Percentiles rank a stretch among this genome's conserved stretches.
phyloP scores from a whole-genome alignment of 2,797 vertebrate genomes.

The Hypotaenidia philippensis region DNA sequence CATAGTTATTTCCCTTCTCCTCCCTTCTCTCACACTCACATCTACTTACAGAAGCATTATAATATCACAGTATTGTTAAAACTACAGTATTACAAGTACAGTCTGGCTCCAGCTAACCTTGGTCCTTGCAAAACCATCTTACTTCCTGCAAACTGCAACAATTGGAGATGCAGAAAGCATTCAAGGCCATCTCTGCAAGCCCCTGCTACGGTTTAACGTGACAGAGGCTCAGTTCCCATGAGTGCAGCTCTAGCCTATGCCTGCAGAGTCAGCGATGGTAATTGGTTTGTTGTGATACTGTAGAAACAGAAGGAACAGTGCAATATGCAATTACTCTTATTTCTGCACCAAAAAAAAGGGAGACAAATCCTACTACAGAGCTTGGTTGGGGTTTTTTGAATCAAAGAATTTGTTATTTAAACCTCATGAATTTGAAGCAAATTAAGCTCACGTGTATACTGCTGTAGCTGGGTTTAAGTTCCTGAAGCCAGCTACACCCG shows the following conservation, averaged over 20 bases:
- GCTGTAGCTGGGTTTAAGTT: background rate
- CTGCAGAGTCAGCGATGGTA: background rate
- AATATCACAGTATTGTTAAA: background rate
- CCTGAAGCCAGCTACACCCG: background rate
- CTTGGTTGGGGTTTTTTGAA: background rate
- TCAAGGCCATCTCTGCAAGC: background rate
- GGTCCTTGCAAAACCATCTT: background rate
- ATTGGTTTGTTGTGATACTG: background rate
- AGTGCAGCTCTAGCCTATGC: background rate
- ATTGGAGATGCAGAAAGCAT: background rate
- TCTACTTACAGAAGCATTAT: background rate
- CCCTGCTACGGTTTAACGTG: background rate
- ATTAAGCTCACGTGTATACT: background rate
- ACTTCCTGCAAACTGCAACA: conserved; percentile 1
- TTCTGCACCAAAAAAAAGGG: background rate
- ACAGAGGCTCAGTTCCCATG: background rate
- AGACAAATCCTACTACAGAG: background rate
- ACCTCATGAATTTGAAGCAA: background rate
- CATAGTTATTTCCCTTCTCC: background rate
- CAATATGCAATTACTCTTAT: background rate
- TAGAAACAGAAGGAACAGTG: background rate
- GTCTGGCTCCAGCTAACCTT: conserved; percentile 35
- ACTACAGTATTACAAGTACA: background rate
- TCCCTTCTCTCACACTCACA: background rate
- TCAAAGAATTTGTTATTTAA: background rate